phyloP scores from a whole-genome alignment of 2,113 vertebrate genomes.

The Boleophthalmus pectinirostris region DNA sequence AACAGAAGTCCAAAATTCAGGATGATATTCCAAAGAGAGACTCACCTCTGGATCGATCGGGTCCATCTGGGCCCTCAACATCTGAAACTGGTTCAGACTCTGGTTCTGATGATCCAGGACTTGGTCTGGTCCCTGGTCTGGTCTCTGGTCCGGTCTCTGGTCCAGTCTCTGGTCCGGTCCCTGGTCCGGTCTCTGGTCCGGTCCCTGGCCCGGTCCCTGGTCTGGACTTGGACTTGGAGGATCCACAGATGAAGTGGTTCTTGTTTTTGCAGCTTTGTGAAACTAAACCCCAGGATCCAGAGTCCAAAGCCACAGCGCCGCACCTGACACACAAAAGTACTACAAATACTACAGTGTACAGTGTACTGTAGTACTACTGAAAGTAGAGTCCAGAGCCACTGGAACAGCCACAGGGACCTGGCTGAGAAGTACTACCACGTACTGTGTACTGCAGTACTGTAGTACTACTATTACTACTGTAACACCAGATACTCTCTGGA shows the following conservation, averaged over 20 bases:
- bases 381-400: no score
- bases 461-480: no score
- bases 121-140: no score
- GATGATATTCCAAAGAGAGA: no score
- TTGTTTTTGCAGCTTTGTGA: neutral
- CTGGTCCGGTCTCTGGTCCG: neutral
- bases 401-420: no score
- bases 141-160: neutral
- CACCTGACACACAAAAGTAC: neutral
- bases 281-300: neutral
- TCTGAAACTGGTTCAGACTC: neutral
- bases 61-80: neutral
- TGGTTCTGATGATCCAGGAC: neutral
- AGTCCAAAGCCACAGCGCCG: neutral
- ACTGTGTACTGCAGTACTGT: no score
- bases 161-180: no score
- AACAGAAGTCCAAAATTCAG: no score
- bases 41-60: neutral
- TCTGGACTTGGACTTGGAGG: neutral
- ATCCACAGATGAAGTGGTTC: constrained; percentile 3
- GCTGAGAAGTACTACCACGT: no score
- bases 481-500: no score
- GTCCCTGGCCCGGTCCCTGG: neutral
- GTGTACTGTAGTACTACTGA: no score
- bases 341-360: no score